A percentile compares a stretch with the other conserved stretches of the same genome.
Conservation (phyloP, 2,797 vertebrate species). For the Pantherophis alleghaniensis region DNA sequence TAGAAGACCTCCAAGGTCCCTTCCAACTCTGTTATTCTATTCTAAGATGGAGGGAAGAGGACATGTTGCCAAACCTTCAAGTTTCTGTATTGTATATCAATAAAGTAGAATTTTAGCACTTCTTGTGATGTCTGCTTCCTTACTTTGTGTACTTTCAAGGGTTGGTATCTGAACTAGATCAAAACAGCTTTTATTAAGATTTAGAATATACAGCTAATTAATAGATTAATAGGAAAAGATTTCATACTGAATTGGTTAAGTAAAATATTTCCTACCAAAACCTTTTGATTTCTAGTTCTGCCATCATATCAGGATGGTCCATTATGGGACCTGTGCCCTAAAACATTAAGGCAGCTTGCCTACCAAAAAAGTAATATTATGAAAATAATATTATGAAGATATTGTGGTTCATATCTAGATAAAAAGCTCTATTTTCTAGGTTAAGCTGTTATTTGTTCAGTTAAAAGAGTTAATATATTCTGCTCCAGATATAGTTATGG, state of each 20-base stretch:
- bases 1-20: too few relatives aligned
- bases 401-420: background rate
- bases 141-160: background rate
- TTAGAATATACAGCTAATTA: background rate
- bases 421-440: background rate
- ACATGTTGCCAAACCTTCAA: background rate
- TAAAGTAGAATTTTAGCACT: background rate
- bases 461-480: constrained; percentile 6
- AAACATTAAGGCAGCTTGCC: background rate
- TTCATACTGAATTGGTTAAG: background rate
- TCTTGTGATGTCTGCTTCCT: background rate
- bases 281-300: background rate
- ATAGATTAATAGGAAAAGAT: background rate
- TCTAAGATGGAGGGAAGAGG: background rate
- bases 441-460: background rate
- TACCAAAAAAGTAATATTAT: background rate
- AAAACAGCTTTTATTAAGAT: background rate
- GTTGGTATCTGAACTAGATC: background rate
- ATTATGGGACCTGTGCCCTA: background rate
- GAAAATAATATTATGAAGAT: background rate
- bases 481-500: background rate
- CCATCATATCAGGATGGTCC: background rate
- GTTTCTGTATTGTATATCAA: background rate
- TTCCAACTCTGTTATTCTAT: too few relatives aligned
- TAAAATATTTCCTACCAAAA: background rate